Evolutionary conservation across 2,888 invertebrate species (phyloP).

Genomic region (Lottia gigantea): DNA sequence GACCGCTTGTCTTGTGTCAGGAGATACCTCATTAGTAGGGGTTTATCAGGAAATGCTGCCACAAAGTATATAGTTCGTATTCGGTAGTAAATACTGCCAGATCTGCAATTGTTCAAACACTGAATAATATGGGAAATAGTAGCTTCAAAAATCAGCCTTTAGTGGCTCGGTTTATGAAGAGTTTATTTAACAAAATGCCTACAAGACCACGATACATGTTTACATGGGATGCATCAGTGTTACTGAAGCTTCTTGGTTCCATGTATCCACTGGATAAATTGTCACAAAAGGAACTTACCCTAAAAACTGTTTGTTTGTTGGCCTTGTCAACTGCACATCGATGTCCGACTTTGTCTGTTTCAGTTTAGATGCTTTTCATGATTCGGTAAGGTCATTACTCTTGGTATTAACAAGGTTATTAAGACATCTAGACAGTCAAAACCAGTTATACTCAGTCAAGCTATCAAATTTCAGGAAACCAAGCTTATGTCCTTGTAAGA

Average conservation of each 20-base stretch:
- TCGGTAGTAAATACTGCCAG: not conserved
- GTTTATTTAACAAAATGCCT: too few species aligned
- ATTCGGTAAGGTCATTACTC: not conserved
- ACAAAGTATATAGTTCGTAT: not conserved
- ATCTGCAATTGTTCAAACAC: not conserved
- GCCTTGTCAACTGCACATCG: not conserved
- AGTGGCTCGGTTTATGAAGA: too few species aligned
- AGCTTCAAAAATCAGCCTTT: conserved; percentile 21
- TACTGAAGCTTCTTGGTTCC: conserved; percentile 18
- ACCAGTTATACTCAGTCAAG: not conserved
- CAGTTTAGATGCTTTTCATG: not conserved
- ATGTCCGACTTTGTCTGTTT: not conserved
- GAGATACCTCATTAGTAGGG: not conserved
- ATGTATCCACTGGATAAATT: conserved; percentile 16
- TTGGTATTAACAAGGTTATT: conserved; percentile 2
- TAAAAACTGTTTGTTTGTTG: conserved; percentile 17
- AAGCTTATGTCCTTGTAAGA: not conserved
- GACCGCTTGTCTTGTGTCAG: not conserved
- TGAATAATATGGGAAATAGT: conserved; percentile 14
- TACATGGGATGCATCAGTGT: conserved; percentile 28
- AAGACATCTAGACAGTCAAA: not conserved
- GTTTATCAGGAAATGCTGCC: not conserved
- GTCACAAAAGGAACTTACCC: conserved; percentile 26
- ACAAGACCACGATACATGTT: conserved; percentile 23
- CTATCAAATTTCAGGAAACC: not conserved